Conservation (phyloP, 2,888 invertebrate genomes). For the Amorpha juglandis region DNA sequence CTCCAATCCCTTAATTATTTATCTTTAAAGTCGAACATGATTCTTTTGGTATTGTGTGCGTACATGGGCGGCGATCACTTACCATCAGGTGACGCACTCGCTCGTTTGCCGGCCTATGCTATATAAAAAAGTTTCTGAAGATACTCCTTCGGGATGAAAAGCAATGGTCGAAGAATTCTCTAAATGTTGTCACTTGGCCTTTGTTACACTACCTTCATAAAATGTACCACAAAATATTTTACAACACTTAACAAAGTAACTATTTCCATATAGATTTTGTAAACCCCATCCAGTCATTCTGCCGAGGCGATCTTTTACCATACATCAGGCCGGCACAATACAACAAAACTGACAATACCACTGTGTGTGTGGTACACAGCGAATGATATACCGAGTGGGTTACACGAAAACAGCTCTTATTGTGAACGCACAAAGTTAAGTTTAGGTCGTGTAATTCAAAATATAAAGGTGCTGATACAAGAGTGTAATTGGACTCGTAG, state of each 20-base stretch:
- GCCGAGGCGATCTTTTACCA: slow-evolving; percentile 43
- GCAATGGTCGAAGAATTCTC: no score
- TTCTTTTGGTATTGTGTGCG: no score
- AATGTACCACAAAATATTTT: no score
- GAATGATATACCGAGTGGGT: slow-evolving; percentile 39
- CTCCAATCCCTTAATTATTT: no score
- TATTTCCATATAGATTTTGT: not conserved
- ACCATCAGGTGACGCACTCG: no score
- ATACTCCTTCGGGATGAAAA: no score
- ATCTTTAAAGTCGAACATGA: no score
- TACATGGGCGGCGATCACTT: no score
- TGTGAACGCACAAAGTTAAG: not conserved
- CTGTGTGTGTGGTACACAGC: slow-evolving; percentile 49
- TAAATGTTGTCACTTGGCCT: no score
- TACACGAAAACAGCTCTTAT: slow-evolving; percentile 41
- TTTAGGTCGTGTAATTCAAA: not conserved
- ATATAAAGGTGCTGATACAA: slow-evolving; percentile 9
- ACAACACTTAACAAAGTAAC: not conserved
- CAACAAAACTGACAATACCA: slow-evolving; percentile 60
- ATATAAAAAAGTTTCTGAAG: no score
- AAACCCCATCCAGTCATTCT: slow-evolving; percentile 9
- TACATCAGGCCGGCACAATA: slow-evolving; percentile 57
- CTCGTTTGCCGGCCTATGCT: no score
- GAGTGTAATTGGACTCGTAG: not conserved
- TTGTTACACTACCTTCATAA: no score